Percentiles rank a stretch among this genome's conserved stretches.
Evolutionary conservation across 2,888 invertebrate species (phyloP).

Genomic region (Sipha maydis): DNA sequence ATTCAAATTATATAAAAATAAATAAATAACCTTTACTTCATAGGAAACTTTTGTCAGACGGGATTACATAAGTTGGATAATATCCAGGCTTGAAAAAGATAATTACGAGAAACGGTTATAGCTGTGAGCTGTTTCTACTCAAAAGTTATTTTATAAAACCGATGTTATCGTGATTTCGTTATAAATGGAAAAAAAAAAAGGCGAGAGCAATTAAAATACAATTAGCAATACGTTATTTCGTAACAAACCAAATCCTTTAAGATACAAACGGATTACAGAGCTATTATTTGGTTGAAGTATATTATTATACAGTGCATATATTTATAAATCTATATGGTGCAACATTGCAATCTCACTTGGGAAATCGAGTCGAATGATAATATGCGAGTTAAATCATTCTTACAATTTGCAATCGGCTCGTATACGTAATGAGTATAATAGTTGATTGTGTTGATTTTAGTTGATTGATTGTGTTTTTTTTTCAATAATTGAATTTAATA

Average conservation of each 20-base stretch:
- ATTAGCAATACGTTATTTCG: not conserved
- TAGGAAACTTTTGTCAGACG: too few species aligned
- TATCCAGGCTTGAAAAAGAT: too few species aligned
- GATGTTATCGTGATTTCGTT: too few species aligned
- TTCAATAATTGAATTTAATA: not conserved
- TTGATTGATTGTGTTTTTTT: slow-evolving; percentile 11
- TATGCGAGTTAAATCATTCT: slow-evolving; percentile 20
- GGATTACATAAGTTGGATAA: too few species aligned
- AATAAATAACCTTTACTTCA: too few species aligned
- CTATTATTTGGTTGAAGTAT: not conserved
- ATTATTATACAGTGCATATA: not conserved
- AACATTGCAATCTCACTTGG: not conserved
- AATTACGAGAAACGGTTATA: too few species aligned
- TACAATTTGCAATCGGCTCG: not conserved
- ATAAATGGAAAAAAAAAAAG: too few species aligned
- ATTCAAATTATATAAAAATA: too few species aligned
- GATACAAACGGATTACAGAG: not conserved
- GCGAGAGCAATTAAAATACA: too few species aligned
- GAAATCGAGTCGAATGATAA: not conserved
- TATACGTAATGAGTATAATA: not conserved
- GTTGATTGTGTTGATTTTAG: too few species aligned
- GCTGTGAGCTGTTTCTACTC: too few species aligned
- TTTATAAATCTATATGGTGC: not conserved
- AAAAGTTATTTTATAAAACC: too few species aligned
- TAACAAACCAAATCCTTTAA: not conserved